phyloP scores from a whole-genome alignment of 2,113 vertebrate genomes.

The Falcunculus frontatus region DNA sequence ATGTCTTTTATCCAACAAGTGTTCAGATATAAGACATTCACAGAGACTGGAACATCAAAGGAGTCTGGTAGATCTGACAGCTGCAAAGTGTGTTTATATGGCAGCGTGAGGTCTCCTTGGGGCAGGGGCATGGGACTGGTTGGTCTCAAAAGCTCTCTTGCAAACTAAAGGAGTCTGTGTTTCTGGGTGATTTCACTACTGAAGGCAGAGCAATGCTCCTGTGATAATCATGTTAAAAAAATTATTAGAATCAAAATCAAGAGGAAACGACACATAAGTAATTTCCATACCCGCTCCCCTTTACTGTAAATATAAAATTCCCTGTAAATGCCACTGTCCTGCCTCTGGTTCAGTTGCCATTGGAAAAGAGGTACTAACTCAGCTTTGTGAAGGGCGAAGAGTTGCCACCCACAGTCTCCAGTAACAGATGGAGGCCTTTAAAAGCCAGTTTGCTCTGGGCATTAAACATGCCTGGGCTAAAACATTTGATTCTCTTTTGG shows the following conservation, averaged over 20 bases:
- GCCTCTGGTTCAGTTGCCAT: not conserved
- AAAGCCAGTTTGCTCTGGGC: slow-evolving; percentile 9
- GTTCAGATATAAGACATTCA: not conserved
- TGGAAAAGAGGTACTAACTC: not conserved
- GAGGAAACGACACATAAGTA: not conserved
- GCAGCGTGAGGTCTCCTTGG: not conserved
- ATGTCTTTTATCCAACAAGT: not conserved
- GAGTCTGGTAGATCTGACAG: not conserved
- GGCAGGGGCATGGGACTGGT: not conserved
- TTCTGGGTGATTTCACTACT: not conserved
- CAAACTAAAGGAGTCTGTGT: not conserved
- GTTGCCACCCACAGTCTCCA: not conserved
- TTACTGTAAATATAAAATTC: not conserved
- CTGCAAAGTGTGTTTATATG: not conserved
- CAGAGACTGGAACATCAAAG: not conserved
- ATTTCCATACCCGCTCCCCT: not conserved
- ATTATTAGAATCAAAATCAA: not conserved
- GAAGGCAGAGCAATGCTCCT: not conserved
- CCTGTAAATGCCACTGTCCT: not conserved
- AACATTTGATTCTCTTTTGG: slow-evolving; percentile 5
- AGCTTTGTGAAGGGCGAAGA: slow-evolving; percentile 20
- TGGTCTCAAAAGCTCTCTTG: not conserved
- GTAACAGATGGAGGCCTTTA: slow-evolving; percentile 51
- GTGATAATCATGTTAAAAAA: not conserved
- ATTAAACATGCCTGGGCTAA: not conserved